phyloP scores from a whole-genome alignment of 2,797 vertebrate species.

The Sebastes vulpes region DNA sequence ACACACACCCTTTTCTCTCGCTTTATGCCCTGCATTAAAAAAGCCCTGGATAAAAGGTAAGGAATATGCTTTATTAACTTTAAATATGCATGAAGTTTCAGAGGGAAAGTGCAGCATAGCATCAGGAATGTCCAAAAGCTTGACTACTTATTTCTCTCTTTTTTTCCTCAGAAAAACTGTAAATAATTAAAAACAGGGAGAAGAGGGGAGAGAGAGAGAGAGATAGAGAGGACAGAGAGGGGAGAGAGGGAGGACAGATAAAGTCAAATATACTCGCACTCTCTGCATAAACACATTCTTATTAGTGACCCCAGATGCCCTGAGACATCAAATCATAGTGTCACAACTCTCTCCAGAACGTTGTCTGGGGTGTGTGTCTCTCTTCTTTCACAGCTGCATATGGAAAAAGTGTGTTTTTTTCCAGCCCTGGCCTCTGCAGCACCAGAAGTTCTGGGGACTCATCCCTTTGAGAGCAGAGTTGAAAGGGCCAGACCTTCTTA shows the following conservation, averaged over 20 bases:
- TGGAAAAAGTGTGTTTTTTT: slow-evolving; percentile 12
- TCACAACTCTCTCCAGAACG: slow-evolving; percentile 26
- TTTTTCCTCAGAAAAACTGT: slow-evolving; percentile 73
- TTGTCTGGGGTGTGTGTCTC: background rate
- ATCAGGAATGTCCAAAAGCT: slow-evolving; percentile 85
- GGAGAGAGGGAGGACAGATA: slow-evolving; percentile 15
- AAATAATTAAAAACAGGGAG: slow-evolving; percentile 84
- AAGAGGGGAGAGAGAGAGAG: background rate
- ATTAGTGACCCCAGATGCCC: slow-evolving; percentile 78
- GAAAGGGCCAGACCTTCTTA: slow-evolving; percentile 15
- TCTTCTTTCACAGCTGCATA: slow-evolving; percentile 20
- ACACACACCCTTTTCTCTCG: slow-evolving; percentile 29
- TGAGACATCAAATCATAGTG: slow-evolving; percentile 67
- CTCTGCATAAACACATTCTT: slow-evolving; percentile 82
- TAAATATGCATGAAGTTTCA: slow-evolving; percentile 89
- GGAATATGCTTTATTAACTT: slow-evolving; percentile 88
- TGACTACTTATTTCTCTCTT: slow-evolving; percentile 82
- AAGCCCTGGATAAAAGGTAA: slow-evolving; percentile 86
- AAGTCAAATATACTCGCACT: slow-evolving; percentile 70
- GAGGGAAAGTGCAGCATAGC: slow-evolving; percentile 83
- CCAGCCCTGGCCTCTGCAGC: slow-evolving; percentile 13
- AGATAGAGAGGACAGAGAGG: background rate
- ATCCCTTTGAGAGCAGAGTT: slow-evolving; percentile 19
- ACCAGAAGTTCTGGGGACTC: slow-evolving; percentile 31
- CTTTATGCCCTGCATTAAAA: slow-evolving; percentile 76